Evolutionary conservation across 1,140 invertebrate species (phyloP).

Genomic region (Ladona fulva): DNA sequence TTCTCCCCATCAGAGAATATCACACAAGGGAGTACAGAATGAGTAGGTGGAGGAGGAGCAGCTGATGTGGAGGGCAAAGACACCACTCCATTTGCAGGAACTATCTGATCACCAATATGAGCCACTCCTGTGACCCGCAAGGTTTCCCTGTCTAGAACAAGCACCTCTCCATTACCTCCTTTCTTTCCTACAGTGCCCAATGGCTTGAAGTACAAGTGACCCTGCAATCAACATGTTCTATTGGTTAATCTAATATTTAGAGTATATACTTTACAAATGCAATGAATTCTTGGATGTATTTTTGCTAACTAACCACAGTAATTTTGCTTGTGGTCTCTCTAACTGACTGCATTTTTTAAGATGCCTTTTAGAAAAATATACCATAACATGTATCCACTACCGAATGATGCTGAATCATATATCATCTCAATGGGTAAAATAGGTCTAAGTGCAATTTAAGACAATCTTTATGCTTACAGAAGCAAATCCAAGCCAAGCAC

Average conservation of each 20-base stretch:
- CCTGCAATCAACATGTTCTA: slow-evolving; percentile 35
- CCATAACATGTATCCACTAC: too few species aligned
- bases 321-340: too few species aligned
- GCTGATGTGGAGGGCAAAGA: background rate
- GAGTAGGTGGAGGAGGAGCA: background rate
- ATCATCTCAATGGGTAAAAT: too few species aligned
- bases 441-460: too few species aligned
- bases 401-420: too few species aligned
- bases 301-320: too few species aligned
- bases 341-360: too few species aligned
- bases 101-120: slow-evolving; percentile 48
- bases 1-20: slow-evolving; percentile 79
- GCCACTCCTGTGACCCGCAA: slow-evolving; percentile 37
- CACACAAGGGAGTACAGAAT: slow-evolving; percentile 48
- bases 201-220: slow-evolving; percentile 44
- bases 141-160: slow-evolving; percentile 38
- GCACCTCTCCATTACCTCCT: slow-evolving; percentile 28
- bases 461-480: slow-evolving; percentile 64
- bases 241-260: slow-evolving; percentile 12
- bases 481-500: slow-evolving; percentile 76
- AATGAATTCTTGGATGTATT: too few species aligned
- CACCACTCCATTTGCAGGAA: background rate
- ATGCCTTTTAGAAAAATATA: too few species aligned
- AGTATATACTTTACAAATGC: too few species aligned
- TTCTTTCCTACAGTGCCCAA: slow-evolving; percentile 26